A percentile compares a stretch with the other conserved stretches of the same genome.
phyloP scores from a whole-genome alignment of 2,797 vertebrate genomes.

The Poecilia gillii region DNA sequence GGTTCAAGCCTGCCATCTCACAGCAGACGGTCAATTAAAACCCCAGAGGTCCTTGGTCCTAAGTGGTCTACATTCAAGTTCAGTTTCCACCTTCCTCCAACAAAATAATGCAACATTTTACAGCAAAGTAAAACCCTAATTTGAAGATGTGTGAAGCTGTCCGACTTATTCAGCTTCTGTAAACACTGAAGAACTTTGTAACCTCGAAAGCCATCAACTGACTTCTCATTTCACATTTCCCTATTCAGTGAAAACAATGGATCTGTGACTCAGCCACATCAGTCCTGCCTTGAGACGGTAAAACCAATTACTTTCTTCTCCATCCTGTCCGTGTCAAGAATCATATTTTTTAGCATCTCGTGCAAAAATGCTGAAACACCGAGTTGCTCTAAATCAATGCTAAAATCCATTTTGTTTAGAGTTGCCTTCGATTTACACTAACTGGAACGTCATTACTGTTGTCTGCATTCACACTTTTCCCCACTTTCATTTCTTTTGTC shows the following conservation, averaged over 20 bases:
- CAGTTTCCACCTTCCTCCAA: neutral
- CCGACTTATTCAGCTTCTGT: neutral
- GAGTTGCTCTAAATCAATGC: neutral
- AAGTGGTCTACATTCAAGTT: neutral
- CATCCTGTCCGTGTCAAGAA: neutral
- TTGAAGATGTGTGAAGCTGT: neutral
- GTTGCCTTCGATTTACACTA: neutral
- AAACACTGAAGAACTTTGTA: neutral
- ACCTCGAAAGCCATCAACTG: neutral
- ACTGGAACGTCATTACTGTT: neutral
- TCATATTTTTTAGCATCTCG: neutral
- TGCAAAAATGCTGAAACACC: neutral
- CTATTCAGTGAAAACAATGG: neutral
- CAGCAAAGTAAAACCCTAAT: neutral
- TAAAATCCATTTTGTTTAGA: neutral
- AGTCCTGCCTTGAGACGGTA: neutral
- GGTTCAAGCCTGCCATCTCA: neutral
- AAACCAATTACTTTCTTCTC: neutral
- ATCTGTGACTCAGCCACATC: neutral
- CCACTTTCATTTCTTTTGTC: neutral
- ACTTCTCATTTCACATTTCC: neutral
- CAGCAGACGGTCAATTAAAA: neutral
- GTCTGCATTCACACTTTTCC: neutral
- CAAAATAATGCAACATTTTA: neutral
- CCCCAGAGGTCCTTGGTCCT: neutral